Evolutionary conservation across 2,113 vertebrate species (phyloP), one percentile per base, ranked within the genome.

Genomic region (Pluvianellus socialis): DNA sequence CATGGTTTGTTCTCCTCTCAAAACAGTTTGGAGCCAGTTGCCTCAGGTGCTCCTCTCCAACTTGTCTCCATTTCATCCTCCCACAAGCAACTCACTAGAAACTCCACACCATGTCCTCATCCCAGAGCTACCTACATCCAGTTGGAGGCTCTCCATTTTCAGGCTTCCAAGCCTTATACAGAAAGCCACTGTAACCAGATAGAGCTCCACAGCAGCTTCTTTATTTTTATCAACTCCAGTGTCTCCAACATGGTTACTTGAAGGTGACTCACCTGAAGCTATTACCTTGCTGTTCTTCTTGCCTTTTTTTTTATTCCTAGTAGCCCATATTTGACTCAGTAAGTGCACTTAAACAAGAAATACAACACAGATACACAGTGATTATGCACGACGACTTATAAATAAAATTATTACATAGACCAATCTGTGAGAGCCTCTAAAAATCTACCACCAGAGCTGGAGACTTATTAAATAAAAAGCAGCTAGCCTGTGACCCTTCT

Each of bases 61-160:
- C 38, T 52, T 2, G 0, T 56, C 33, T 61, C 38, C 1, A 0
- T 70, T 52, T 73, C 28, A 79, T 23, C 5, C 4, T 23, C 35
- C 9, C 14, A 27, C 23, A 49, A 44, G 16, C 4, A 77, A 23
- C 44, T 84, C 9, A 1, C 42, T 76, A 30, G 12, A 19, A 73
- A 10, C 18, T 61, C n/a, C 10, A 24, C 12, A 52, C 6, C 23
- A 40, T 10, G 6, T 56, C 27, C 27, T 74, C 18, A 44, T 61
- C n/a, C 18, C 30, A 90, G n/a, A 55, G n/a, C 8, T 50, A 63
- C 42, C 18, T 24, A 74, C 6, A 23, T 7, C 4, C 44, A 62
- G 7, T 15, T 2, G 5, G 33, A 47, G 24, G n/a, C n/a, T 82
- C 6, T 38, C 52, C 8, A 53, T 16, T 79, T 85, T 45, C 27